phyloP scores from a whole-genome alignment of 2,797 vertebrate species.

The Podarcis siculus region DNA sequence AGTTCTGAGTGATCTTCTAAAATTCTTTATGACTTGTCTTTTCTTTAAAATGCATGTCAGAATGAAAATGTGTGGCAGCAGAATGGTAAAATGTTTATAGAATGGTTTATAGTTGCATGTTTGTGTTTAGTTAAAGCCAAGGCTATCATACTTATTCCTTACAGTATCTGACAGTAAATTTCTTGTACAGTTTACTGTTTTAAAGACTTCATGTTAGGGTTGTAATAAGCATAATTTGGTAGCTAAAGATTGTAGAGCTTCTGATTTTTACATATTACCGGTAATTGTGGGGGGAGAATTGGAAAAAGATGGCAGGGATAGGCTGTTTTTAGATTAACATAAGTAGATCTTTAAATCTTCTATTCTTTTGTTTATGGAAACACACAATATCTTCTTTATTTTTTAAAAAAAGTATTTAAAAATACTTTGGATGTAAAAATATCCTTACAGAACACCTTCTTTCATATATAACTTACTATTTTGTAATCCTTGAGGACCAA shows the following conservation, averaged over 20 bases:
- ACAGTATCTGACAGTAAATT: conserved; percentile 1
- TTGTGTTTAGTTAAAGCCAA: conserved; percentile 58
- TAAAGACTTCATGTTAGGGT: not conserved
- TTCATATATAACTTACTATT: not conserved
- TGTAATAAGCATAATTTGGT: not conserved
- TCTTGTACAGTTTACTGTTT: conserved; percentile 25
- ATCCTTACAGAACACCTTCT: too few relatives aligned
- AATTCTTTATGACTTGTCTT: not conserved
- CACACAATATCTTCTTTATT: not conserved
- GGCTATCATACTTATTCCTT: not conserved
- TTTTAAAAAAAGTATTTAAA: too few relatives aligned
- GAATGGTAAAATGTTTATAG: conserved; percentile 19
- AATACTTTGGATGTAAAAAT: not conserved
- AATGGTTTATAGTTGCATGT: conserved; percentile 7
- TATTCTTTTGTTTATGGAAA: conserved; percentile 15
- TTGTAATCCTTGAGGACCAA: conserved; percentile 7
- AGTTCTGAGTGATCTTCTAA: not conserved
- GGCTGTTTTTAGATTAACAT: conserved; percentile 4
- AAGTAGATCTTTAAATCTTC: not conserved
- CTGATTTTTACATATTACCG: not conserved
- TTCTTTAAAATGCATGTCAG: conserved; percentile 4
- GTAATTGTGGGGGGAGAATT: not conserved
- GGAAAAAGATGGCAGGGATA: not conserved
- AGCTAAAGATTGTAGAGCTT: not conserved
- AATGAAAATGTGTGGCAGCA: not conserved